Evolutionary conservation across 2,888 invertebrate genomes (phyloP), one percentile per base, ranked within the genome.

Genomic region (Peribatodes rhomboidaria): DNA sequence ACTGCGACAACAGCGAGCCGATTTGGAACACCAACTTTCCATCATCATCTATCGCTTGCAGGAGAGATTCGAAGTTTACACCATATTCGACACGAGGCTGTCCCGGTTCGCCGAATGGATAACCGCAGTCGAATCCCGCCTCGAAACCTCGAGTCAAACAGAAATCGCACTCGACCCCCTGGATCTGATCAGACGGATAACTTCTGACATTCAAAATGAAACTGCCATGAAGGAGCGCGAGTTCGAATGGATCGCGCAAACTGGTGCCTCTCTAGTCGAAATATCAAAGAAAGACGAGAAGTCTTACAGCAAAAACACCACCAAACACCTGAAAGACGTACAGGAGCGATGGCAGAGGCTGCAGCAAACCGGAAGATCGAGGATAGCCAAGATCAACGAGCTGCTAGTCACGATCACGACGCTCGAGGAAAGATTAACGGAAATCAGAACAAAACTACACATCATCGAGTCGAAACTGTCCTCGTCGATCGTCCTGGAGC

Each of bases 1-100:
- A 66, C 85, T 98, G 57, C 94, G 95, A 86, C 97, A 98, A 80
- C 97, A 97, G 76, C 96, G 97, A 72, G 95, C 95, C 0, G 98
- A 98, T 74, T 86, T 98, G 2, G 97, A 97, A 75, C 96, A 97
- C 75, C 96, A 97, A 80, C 88, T 98, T 0, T 95, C 96, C 0
- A 94, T 95, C 44, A 89, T 97, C 10, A 95, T 96, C 14, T 96
- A 96, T 77, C 94, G 95, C 69, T 91, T 97, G 31, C 96, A 96
- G 71, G 97, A 98, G 78, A 95, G 96, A 65, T 89, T 97, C 39
- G 96, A 96, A 70, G 89, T 97, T 33, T 94, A 96, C 73, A 93
- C 95, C 11, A 94, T 96, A 81, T 98, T 97, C 85, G 96, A 96
- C 56, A 90, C 94, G 0, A 94, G 97, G 49, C 90, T 96, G 50